Percentiles rank a stretch among this genome's conserved stretches.
Evolutionary conservation across 2,888 invertebrate species (phyloP).

Genomic region (Drepana falcataria): DNA sequence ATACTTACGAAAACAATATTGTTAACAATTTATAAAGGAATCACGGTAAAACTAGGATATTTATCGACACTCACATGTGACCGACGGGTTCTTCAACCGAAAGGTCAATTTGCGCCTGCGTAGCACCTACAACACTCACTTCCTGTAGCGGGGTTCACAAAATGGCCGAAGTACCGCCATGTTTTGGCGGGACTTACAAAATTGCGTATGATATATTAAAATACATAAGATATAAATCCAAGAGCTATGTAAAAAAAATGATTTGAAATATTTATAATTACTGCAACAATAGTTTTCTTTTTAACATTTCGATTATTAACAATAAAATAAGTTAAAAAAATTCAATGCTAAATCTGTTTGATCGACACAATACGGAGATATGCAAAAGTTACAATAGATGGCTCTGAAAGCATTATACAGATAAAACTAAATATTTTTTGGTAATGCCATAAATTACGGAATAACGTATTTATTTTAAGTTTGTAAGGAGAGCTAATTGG

Average conservation of each 20-base stretch:
- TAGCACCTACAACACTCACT: conserved; percentile 79
- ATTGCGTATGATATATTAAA: background rate
- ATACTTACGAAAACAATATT: conserved; percentile 74
- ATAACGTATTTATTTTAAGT: no score
- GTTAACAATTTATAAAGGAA: conserved; percentile 61
- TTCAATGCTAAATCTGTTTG: background rate
- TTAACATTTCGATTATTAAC: background rate
- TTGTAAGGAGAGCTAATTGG: no score
- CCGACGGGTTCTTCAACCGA: conserved; percentile 93
- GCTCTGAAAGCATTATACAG: background rate
- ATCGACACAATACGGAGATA: background rate
- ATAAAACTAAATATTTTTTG: background rate
- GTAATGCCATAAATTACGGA: no score
- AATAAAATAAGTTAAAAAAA: background rate
- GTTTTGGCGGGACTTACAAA: conserved; percentile 57
- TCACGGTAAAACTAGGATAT: conserved; percentile 76
- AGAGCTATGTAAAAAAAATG: background rate
- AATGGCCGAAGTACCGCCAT: conserved; percentile 53
- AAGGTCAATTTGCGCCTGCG: conserved; percentile 87
- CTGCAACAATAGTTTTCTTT: background rate
- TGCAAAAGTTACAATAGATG: background rate
- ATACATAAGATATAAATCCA: background rate
- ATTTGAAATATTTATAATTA: background rate
- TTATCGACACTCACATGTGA: conserved; percentile 91
- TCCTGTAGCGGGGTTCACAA: conserved; percentile 77